A percentile compares a stretch with the other conserved stretches of the same genome.
These are phyloP conservation scores for Lophura nycthemera DNA, from an alignment of 2,113 vertebrate species.

Conservation along the genomic window DNA sequence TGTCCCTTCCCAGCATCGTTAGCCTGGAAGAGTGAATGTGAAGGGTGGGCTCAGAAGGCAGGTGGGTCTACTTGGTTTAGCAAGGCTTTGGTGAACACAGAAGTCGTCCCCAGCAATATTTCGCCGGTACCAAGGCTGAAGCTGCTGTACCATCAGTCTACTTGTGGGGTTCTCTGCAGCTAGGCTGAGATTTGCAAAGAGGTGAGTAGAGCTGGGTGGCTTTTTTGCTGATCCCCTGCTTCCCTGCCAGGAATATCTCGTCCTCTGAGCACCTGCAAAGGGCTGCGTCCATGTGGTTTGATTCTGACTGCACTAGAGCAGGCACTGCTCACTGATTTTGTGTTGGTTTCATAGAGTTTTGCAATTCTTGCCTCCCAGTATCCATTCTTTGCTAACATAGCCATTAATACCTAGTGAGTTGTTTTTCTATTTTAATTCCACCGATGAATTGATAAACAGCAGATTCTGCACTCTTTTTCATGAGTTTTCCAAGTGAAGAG, in stretches of 20 bases:
- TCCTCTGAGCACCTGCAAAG: not conserved
- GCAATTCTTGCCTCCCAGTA: not conserved
- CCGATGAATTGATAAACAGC: constrained; percentile 2
- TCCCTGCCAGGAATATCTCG: not conserved
- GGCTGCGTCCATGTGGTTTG: not conserved
- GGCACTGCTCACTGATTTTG: not conserved
- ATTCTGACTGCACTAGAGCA: not conserved
- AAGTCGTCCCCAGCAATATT: not conserved
- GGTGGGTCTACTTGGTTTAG: not conserved
- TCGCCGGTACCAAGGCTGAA: not conserved
- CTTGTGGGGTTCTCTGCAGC: not conserved
- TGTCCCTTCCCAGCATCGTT: not conserved
- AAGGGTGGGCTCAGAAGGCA: not conserved
- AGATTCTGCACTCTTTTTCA: not conserved
- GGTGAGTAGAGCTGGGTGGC: not conserved
- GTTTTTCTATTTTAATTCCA: constrained; percentile 43
- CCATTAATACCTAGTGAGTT: constrained; percentile 4
- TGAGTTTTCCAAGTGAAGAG: not conserved
- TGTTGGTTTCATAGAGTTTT: not conserved
- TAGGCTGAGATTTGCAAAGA: not conserved
- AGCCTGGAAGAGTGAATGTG: not conserved
- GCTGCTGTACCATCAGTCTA: not conserved
- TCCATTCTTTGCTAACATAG: not conserved
- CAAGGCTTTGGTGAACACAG: not conserved
- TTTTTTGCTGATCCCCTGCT: not conserved